Evolutionary conservation across 2,797 vertebrate genomes (phyloP), one percentile per base, ranked within the genome.

Genomic region (Molossus alvarezi): DNA sequence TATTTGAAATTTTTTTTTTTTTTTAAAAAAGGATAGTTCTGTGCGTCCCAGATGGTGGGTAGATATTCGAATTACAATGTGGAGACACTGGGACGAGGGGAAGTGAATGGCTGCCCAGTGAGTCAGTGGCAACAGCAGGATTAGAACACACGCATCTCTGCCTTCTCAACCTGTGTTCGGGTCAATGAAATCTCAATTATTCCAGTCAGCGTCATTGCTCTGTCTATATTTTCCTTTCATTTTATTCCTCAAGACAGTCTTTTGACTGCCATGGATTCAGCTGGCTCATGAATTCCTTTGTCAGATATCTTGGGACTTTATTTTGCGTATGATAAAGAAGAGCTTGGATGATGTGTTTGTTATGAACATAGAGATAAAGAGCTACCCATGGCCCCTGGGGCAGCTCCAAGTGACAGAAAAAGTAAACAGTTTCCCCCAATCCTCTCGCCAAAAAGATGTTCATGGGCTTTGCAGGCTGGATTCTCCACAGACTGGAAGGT

Each of bases 171-270:
- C 29, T 80, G 18, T 69, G 37, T 55, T 94, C 33, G 81, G 64
- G 84, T 85, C 57, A 45, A 5, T 72, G 73, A 89, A 65, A n/a
- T 81, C 72, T 96, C 95, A 85, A 0, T 73, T 82, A 85, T 94
- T 95, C 69, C 77, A 60, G 4, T 57, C 7, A 4, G 53, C 8
- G 4, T 65, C 20, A 14, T 53, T 53, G 20, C 23, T 90, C 25
- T 94, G 4, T 67, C 58, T 86, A 15, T 75, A 29, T 96, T 95
- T 91, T 15, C 11, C 23, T 37, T 60, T 57, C 25, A 58, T 29
- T 69, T 86, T 75, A 37, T 90, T 84, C 64, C 65, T 75, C 15
- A 85, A 84, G n/a, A 79, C 20, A 53, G 27, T 60, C 51, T 84
- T 80, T 77, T 80, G 67, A 51, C 7, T 73, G 15, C 17, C 18